Conservation (phyloP, 2,113 vertebrate species). For the Urocolius indicus region DNA sequence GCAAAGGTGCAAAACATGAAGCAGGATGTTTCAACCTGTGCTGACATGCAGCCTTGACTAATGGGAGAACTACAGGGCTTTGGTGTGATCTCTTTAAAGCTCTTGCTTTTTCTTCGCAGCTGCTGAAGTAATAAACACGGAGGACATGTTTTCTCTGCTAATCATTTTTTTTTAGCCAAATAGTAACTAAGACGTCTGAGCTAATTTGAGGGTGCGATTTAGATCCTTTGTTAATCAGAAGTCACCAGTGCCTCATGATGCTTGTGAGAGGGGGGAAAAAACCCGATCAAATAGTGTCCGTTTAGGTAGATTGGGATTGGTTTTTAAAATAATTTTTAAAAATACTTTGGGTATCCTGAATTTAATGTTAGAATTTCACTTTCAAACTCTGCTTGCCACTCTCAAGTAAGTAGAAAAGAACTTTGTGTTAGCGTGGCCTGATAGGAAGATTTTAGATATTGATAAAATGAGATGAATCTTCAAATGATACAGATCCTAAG, state of each 20-base stretch:
- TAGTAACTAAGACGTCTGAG: background rate
- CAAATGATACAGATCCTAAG: background rate
- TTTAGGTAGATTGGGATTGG: background rate
- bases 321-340: background rate
- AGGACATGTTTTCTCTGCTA: constrained; percentile 39
- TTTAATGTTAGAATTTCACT: background rate
- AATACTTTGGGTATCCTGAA: background rate
- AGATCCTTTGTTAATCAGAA: background rate
- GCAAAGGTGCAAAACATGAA: background rate
- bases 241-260: background rate
- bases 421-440: background rate
- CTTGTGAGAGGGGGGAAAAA: background rate
- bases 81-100: background rate
- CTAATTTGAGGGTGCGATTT: constrained; percentile 23
- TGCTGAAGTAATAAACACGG: background rate
- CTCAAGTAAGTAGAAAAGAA: background rate
- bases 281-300: background rate
- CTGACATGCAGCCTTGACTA: background rate
- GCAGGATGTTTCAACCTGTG: constrained; percentile 38
- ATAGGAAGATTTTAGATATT: background rate
- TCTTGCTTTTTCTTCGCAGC: background rate
- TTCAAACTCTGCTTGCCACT: background rate
- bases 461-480: background rate
- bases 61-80: constrained; percentile 26
- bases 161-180: constrained; percentile 24